Evolutionary conservation across 1,140 invertebrate species (phyloP), one percentile per base, ranked within the genome.

Genomic region (Branchinecta lynchi): DNA sequence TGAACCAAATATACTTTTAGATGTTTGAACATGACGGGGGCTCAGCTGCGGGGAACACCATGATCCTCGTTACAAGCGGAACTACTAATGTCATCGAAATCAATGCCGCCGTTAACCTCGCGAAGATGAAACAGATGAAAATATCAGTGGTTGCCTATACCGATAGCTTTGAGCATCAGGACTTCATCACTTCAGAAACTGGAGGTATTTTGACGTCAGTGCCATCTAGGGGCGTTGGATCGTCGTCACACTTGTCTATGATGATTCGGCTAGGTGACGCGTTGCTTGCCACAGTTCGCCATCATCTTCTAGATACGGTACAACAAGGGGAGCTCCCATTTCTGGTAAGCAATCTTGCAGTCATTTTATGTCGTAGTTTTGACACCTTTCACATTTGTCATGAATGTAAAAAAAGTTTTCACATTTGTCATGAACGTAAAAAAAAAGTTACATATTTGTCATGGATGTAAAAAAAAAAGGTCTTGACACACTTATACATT

Each of bases 41-140:
- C 68, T 67, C 72, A 32, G 77, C 81, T 5, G 82, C 82, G 0
- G 81, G 77, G 72, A 81, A 82, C 66, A 79, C 83, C 15, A 81
- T 84, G 69, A 76, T 84, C n/a, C 72, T 83, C 7, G 79, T 84
- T 65, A 80, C 81, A 15, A 71, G 69, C 44, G 71, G 71, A 45
- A 60, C 71, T 15, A 21, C 68, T 8, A 71, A 66, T 46, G 45
- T 43, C 12, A 68, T 69, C 44, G 67, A 71, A 45, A 43, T 71
- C 12, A 45, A 69, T 20, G 68, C 45, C 44, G 71, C 71, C 43
- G 43, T 71, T 44, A 65, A 45, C n/a, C 68, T 65, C 21, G 71
- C 71, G 20, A 71, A 66, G 21, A 45, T 65, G 43, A 71, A 69
- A 66, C 68, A 66, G 44, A 68, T 71, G 8, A 67, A 66, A 43